Conservation (phyloP, 1,140 invertebrate species). For the Armadillidium nasatum region DNA sequence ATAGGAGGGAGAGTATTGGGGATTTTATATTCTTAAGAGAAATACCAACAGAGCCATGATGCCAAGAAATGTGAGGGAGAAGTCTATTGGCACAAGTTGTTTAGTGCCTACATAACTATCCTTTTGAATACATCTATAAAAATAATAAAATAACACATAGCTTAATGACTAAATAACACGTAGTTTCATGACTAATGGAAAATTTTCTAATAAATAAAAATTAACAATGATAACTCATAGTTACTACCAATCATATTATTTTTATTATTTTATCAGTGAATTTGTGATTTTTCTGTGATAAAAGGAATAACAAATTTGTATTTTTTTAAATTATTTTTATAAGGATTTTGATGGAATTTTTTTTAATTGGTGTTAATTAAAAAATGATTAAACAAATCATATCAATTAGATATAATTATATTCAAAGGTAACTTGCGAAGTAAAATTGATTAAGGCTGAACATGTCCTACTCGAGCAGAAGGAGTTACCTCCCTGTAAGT, state of each 20-base stretch:
- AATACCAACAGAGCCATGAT: background rate
- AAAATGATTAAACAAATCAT: background rate
- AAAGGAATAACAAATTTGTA: background rate
- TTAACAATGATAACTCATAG: background rate
- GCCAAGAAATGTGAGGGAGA: background rate
- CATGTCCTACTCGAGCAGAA: background rate
- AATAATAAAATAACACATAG: background rate
- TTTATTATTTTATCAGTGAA: background rate
- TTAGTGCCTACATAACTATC: slow-evolving; percentile 5
- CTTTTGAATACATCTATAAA: background rate
- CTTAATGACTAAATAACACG: no score
- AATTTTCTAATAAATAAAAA: no score
- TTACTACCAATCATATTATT: background rate
- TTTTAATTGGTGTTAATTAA: background rate
- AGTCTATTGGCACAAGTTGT: background rate
- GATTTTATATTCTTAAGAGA: no score
- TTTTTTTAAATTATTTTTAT: background rate
- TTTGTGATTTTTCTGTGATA: background rate
- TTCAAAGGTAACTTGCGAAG: background rate
- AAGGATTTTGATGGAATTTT: background rate
- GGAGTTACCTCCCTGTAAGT: background rate
- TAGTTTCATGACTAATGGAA: no score
- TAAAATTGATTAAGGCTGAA: background rate
- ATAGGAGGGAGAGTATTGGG: background rate
- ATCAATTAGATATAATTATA: background rate